Percentiles rank a stretch among this genome's conserved stretches.
Evolutionary conservation across 2,797 vertebrate species (phyloP).

Genomic region (Betta splendens): DNA sequence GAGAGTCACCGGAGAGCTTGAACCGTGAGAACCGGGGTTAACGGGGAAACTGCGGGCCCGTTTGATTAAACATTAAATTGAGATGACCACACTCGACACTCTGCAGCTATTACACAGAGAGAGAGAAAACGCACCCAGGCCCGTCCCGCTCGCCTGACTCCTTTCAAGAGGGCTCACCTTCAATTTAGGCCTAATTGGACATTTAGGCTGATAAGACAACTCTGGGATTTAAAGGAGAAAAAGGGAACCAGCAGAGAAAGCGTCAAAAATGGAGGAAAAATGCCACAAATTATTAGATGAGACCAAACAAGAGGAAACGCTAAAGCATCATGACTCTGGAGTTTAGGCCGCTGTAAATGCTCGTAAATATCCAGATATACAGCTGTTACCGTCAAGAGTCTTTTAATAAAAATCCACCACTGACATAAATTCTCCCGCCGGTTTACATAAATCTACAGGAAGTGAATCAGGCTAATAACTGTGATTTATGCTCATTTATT

Average conservation of each 20-base stretch:
- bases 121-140: constrained; percentile 15
- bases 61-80: constrained; percentile 65
- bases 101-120: constrained; percentile 24
- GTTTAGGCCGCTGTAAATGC: constrained; percentile 10
- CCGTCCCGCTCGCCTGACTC: constrained; percentile 30
- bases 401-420: constrained; percentile 23
- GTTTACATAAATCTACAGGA: constrained; percentile 11
- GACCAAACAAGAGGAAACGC: neutral
- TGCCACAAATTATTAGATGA: constrained; percentile 15
- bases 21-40: constrained; percentile 65
- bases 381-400: constrained; percentile 13
- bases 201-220: constrained; percentile 29
- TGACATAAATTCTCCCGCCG: constrained; percentile 16
- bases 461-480: constrained; percentile 6
- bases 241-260: constrained; percentile 1
- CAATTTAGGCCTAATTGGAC: constrained; percentile 48
- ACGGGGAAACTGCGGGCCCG: constrained; percentile 53
- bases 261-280: constrained; percentile 16
- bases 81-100: constrained; percentile 48
- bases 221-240: neutral
- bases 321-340: constrained; percentile 8
- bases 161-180: constrained; percentile 32
- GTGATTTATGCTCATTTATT: constrained; percentile 6
- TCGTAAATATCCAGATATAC: constrained; percentile 18
- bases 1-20: constrained; percentile 46